Evolutionary conservation across 2,113 vertebrate genomes (phyloP).

Genomic region (Anarhynchus alexandrinus): DNA sequence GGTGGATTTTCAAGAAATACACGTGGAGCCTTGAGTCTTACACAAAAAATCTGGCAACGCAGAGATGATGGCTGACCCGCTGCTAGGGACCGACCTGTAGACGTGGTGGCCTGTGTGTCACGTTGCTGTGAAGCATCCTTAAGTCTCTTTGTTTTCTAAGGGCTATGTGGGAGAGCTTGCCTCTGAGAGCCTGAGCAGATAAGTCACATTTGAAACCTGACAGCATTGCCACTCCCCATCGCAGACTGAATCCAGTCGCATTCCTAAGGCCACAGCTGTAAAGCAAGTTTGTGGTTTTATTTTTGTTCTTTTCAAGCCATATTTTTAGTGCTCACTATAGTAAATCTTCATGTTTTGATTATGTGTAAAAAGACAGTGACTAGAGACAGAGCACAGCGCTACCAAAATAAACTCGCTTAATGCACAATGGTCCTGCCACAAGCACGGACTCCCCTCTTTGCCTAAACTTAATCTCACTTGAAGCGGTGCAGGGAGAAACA

Average conservation of each 20-base stretch:
- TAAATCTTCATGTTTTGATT: slow-evolving; percentile 66
- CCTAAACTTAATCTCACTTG: slow-evolving; percentile 36
- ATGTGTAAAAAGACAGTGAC: slow-evolving; percentile 60
- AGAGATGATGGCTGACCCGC: not conserved
- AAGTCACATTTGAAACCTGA: slow-evolving; percentile 43
- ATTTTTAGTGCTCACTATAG: slow-evolving; percentile 60
- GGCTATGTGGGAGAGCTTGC: not conserved
- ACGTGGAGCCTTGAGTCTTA: not conserved
- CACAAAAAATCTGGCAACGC: not conserved
- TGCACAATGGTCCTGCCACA: slow-evolving; percentile 19
- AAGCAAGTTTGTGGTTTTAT: slow-evolving; percentile 61
- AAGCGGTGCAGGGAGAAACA: slow-evolving; percentile 44
- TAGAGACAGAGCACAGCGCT: slow-evolving; percentile 46
- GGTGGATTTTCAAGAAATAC: not conserved
- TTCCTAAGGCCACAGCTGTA: slow-evolving; percentile 54
- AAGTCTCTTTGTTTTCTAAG: not conserved
- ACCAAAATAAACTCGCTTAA: slow-evolving; percentile 60
- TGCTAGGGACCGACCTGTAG: not conserved
- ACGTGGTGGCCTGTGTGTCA: not conserved
- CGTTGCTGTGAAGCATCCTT: not conserved
- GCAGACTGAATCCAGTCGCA: slow-evolving; percentile 21
- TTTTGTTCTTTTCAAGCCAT: slow-evolving; percentile 44
- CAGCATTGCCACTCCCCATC: not conserved
- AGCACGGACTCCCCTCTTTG: slow-evolving; percentile 40
- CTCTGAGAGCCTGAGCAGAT: not conserved